Conservation (phyloP, 2,888 invertebrate genomes). For the Tetragonula carbonaria region DNA sequence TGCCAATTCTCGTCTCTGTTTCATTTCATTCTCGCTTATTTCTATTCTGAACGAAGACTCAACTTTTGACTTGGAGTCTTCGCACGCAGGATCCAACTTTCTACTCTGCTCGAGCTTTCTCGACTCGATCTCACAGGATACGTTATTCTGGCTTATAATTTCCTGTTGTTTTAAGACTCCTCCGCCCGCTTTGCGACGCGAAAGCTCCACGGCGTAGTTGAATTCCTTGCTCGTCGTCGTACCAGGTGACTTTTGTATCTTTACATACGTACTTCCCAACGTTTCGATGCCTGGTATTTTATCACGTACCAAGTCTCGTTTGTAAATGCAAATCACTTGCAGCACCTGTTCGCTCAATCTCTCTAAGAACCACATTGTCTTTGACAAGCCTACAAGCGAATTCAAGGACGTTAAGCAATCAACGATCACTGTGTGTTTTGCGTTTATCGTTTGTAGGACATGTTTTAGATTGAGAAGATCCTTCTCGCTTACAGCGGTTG, state of each 20-base stretch:
- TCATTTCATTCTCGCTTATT: constrained; percentile 78
- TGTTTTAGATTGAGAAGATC: constrained; percentile 66
- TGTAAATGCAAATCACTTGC: constrained; percentile 78
- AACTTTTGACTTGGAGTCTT: constrained; percentile 39
- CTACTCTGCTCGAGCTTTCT: constrained; percentile 57
- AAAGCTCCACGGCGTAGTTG: constrained; percentile 69
- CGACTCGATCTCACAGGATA: constrained; percentile 70
- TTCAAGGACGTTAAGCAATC: constrained; percentile 78
- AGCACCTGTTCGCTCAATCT: constrained; percentile 72
- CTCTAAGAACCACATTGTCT: constrained; percentile 74
- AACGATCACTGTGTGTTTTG: constrained; percentile 74
- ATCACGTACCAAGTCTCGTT: constrained; percentile 71
- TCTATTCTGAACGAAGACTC: constrained; percentile 78
- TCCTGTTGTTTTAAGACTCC: constrained; percentile 72
- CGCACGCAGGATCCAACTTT: constrained; percentile 18
- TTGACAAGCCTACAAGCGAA: constrained; percentile 73
- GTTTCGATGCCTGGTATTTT: constrained; percentile 78
- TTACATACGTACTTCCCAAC: constrained; percentile 77
- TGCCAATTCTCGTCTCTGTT: constrained; percentile 77
- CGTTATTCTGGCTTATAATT: constrained; percentile 72
- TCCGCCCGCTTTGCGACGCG: constrained; percentile 76
- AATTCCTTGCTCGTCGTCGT: constrained; percentile 54
- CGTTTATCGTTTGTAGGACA: constrained; percentile 60
- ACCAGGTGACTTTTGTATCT: constrained; percentile 64
- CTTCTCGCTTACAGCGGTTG: constrained; percentile 61